These are phyloP conservation scores for Balaeniceps rex DNA, from an alignment of 2,113 vertebrate species.

Conservation along the genomic window DNA sequence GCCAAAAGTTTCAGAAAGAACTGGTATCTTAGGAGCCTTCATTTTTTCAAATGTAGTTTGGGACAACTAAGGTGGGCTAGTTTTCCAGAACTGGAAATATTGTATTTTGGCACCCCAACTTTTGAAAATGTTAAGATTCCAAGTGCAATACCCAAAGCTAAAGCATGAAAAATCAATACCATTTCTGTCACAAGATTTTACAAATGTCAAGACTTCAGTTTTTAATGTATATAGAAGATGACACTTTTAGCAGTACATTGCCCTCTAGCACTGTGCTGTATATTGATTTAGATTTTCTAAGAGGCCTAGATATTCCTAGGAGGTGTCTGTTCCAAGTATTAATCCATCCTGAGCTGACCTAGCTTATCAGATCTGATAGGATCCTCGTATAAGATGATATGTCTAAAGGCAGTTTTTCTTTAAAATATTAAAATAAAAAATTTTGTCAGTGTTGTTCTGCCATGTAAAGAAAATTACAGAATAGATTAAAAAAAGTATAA, in stretches of 20 bases:
- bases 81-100: not conserved
- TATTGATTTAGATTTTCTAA: not conserved
- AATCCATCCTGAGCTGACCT: not conserved
- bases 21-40: not conserved
- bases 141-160: not conserved
- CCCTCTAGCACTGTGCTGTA: not conserved
- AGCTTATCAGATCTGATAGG: not conserved
- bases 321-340: not conserved
- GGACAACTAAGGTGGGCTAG: not conserved
- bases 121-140: not conserved
- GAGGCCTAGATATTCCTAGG: not conserved
- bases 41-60: not conserved
- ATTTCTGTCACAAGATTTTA: not conserved
- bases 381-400: not conserved
- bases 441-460: not conserved
- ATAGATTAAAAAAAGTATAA: not conserved
- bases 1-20: not conserved
- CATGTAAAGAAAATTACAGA: not conserved
- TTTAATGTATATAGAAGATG: not conserved
- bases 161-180: not conserved
- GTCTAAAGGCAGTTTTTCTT: not conserved
- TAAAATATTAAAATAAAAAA: not conserved
- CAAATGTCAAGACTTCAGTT: not conserved
- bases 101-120: not conserved
- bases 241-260: not conserved